Evolutionary conservation across 2,888 invertebrate species (phyloP).

Genomic region (Pedicia rivosa): DNA sequence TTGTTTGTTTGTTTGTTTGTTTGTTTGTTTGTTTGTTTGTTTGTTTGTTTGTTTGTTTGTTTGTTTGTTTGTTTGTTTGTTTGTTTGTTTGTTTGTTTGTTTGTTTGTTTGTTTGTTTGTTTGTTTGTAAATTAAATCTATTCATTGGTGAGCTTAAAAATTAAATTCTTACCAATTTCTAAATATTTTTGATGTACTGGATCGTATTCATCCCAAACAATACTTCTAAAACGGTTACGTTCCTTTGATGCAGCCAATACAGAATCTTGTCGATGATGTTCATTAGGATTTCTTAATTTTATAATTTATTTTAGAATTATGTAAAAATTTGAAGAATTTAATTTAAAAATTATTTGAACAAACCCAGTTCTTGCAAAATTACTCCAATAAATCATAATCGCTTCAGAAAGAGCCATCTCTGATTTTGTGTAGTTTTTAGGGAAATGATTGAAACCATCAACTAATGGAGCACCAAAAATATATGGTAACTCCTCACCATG

Average conservation of each 20-base stretch:
- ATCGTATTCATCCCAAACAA: conserved; percentile 86
- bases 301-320: neutral
- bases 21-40: no score
- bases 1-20: no score
- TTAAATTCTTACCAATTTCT: conserved; percentile 72
- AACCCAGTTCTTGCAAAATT: conserved; percentile 83
- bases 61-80: no score
- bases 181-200: conserved; percentile 85
- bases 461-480: conserved; percentile 79
- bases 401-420: conserved; percentile 72
- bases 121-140: no score
- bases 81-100: no score
- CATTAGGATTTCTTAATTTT: conserved; percentile 84
- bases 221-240: conserved; percentile 64
- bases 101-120: no score
- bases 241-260: conserved; percentile 66
- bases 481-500: conserved; percentile 87
- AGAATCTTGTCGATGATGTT: conserved; percentile 61
- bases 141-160: no score
- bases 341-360: no score
- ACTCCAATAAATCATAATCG: conserved; percentile 73
- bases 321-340: no score
- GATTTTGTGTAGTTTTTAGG: conserved; percentile 77
- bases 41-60: no score
- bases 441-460: conserved; percentile 65